Conservation (phyloP, 2,797 vertebrate genomes). For the Semotilus atromaculatus region DNA sequence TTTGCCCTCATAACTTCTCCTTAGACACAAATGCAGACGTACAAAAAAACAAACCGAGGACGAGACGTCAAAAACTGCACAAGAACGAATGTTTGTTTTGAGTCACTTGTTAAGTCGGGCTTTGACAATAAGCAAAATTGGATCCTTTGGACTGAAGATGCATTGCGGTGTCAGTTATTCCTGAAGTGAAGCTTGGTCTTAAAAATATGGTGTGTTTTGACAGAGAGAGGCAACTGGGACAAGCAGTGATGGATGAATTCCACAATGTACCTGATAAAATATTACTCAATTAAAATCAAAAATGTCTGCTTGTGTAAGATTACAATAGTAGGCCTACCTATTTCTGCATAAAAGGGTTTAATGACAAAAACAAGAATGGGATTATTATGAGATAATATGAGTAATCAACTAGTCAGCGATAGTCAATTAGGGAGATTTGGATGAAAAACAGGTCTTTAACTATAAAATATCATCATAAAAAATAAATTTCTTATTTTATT, state of each 20-base stretch:
- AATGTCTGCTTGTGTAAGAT: not conserved
- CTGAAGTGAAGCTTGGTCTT: not conserved
- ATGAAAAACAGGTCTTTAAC: not conserved
- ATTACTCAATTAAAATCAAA: not conserved
- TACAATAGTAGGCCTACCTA: not conserved
- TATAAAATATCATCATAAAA: too few species aligned
- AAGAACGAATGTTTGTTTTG: slow-evolving; percentile 21
- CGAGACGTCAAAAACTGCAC: slow-evolving; percentile 10
- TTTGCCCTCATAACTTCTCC: slow-evolving; percentile 32
- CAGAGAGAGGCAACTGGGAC: not conserved
- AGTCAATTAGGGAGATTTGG: not conserved
- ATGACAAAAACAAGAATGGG: not conserved
- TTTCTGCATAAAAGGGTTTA: not conserved
- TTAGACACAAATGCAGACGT: slow-evolving; percentile 18
- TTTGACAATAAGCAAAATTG: slow-evolving; percentile 17
- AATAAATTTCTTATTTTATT: too few species aligned
- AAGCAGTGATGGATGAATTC: not conserved
- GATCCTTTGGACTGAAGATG: not conserved
- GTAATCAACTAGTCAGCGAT: not conserved
- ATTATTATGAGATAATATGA: not conserved
- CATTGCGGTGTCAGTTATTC: not conserved
- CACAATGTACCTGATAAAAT: not conserved
- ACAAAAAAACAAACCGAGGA: slow-evolving; percentile 44
- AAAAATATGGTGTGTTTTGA: slow-evolving; percentile 33
- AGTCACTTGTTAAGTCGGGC: slow-evolving; percentile 8